phyloP scores from a whole-genome alignment of 2,797 vertebrate genomes.

The Siniperca obscura region DNA sequence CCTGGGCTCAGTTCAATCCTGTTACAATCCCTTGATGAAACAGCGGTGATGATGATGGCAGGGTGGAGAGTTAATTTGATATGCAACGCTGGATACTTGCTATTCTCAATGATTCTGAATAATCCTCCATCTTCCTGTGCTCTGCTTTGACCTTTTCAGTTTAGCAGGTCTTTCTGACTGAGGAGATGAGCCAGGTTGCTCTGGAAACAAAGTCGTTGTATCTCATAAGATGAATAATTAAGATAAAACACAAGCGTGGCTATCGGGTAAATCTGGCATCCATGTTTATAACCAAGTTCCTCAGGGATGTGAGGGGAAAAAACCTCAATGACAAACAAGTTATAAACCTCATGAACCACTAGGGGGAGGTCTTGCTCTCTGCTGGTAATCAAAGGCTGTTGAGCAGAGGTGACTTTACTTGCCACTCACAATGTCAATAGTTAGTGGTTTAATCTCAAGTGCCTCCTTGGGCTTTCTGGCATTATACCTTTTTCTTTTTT shows the following conservation, averaged over 20 bases:
- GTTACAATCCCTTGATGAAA: background rate
- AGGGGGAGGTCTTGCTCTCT: slow-evolving; percentile 75
- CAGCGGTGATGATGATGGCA: background rate
- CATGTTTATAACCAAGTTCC: slow-evolving; percentile 6
- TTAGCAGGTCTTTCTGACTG: background rate
- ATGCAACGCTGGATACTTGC: slow-evolving; percentile 28
- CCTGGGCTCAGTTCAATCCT: slow-evolving; percentile 32
- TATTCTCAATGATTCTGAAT: slow-evolving; percentile 45
- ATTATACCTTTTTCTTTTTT: slow-evolving; percentile 40
- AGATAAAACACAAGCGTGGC: slow-evolving; percentile 26
- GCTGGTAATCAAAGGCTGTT: background rate
- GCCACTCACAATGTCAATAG: slow-evolving; percentile 73
- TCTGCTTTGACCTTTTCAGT: slow-evolving; percentile 53
- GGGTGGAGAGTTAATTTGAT: slow-evolving; percentile 33
- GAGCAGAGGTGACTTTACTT: slow-evolving; percentile 75
- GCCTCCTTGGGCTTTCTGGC: slow-evolving; percentile 61
- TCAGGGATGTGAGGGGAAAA: background rate
- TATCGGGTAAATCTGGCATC: slow-evolving; percentile 16
- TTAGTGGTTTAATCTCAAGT: slow-evolving; percentile 72
- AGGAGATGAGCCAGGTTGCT: slow-evolving; percentile 30
- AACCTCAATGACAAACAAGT: background rate
- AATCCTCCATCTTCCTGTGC: slow-evolving; percentile 45
- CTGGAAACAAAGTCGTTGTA: slow-evolving; percentile 39
- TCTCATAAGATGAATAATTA: slow-evolving; percentile 39
- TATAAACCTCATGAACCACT: slow-evolving; percentile 29